These are phyloP conservation scores for Coptodon bakossiorum DNA, from an alignment of 2,113 vertebrate genomes.

Conservation along the genomic window DNA sequence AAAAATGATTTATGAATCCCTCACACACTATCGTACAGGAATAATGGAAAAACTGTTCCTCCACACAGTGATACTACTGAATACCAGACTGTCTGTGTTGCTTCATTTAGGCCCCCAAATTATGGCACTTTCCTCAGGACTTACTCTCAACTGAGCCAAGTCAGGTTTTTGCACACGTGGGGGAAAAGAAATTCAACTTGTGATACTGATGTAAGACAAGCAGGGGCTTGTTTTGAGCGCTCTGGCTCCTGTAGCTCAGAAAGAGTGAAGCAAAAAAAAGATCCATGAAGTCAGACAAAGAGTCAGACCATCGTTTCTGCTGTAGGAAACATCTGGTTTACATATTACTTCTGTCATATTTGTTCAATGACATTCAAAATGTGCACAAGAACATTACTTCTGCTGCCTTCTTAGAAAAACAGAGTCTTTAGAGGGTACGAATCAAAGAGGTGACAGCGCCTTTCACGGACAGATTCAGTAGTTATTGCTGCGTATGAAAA, in stretches of 20 bases:
- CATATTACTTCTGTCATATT: not conserved
- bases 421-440: not conserved
- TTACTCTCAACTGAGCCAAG: slow-evolving; percentile 14
- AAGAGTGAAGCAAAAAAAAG: not conserved
- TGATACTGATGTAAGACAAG: slow-evolving; percentile 33
- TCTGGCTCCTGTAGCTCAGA: not conserved
- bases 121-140: slow-evolving; percentile 11
- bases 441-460: not conserved
- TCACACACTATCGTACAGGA: not conserved
- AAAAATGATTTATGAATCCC: slow-evolving; percentile 7
- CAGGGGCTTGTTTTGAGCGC: slow-evolving; percentile 21
- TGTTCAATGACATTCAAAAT: not conserved
- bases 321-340: not conserved
- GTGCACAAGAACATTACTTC: not conserved
- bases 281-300: not conserved
- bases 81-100: slow-evolving; percentile 23
- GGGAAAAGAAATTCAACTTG: slow-evolving; percentile 12
- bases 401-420: not conserved
- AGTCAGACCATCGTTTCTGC: not conserved
- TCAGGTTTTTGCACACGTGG: not conserved
- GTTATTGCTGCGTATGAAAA: not conserved
- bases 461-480: not conserved
- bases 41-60: slow-evolving; percentile 25
- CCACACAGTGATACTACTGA: slow-evolving; percentile 18
- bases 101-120: slow-evolving; percentile 34